A percentile compares a stretch with the other conserved stretches of the same genome.
phyloP scores from a whole-genome alignment of 2,888 invertebrate species.

The Leptopilina myrica region DNA sequence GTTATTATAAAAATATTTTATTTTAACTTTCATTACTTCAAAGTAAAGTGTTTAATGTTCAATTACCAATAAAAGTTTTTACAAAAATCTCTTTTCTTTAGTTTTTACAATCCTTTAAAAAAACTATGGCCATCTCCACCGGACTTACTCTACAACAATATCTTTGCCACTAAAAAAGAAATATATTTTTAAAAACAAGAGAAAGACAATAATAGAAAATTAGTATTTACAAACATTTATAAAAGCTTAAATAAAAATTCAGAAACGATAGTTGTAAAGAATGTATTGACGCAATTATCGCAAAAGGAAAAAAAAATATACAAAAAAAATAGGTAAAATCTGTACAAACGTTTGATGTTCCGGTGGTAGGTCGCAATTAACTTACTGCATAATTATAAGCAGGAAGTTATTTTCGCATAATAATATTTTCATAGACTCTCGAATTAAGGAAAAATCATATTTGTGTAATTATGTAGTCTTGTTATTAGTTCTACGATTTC shows the following conservation, averaged over 20 bases:
- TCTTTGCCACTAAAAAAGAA: too few relatives aligned
- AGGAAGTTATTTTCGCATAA: conserved; percentile 14
- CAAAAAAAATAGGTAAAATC: not conserved
- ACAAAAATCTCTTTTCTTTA: too few relatives aligned
- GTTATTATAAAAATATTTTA: too few relatives aligned
- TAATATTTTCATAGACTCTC: conserved; percentile 38
- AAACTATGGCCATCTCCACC: too few relatives aligned
- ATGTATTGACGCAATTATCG: not conserved
- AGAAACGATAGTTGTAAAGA: not conserved
- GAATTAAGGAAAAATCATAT: conserved; percentile 6
- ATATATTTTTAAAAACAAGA: too few relatives aligned
- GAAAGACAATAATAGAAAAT: too few relatives aligned
- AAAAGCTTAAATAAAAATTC: not conserved
- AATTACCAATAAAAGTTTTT: too few relatives aligned
- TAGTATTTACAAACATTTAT: not conserved
- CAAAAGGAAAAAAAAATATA: not conserved
- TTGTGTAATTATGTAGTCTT: not conserved
- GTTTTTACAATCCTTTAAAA: too few relatives aligned
- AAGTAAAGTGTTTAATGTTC: too few relatives aligned
- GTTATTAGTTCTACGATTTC: not conserved
- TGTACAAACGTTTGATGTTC: not conserved
- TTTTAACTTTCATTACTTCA: too few relatives aligned
- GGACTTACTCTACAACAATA: too few relatives aligned
- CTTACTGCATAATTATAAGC: conserved; percentile 17
- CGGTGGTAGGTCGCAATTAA: conserved; percentile 9